A percentile compares a stretch with the other conserved stretches of the same genome.
phyloP scores from a whole-genome alignment of 2,113 vertebrate species.

The Cryptotis parvus region DNA sequence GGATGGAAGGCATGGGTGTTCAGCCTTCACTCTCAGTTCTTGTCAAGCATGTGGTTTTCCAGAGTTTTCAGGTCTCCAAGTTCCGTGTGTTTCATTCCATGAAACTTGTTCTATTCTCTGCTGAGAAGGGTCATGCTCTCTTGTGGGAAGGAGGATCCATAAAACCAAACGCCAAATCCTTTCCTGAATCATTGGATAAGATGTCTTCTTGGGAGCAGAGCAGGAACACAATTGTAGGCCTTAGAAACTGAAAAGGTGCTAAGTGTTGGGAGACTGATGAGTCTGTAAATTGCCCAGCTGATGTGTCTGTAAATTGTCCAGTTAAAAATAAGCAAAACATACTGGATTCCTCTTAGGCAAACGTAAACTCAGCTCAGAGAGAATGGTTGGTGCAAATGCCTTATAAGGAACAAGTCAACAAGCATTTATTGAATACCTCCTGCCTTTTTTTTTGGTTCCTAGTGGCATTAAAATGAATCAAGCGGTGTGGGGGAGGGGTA shows the following conservation, averaged over 20 bases:
- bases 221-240: conserved; percentile 40
- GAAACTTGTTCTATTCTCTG: background rate
- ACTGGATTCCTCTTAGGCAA: background rate
- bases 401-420: background rate
- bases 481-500: background rate
- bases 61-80: conserved; percentile 24
- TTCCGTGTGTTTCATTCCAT: background rate
- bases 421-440: background rate
- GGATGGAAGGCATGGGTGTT: background rate
- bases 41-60: background rate
- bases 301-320: background rate
- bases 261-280: background rate
- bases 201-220: conserved; percentile 14
- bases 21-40: background rate
- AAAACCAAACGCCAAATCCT: conserved; percentile 11
- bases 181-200: conserved; percentile 61
- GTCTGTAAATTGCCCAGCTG: background rate
- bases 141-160: background rate
- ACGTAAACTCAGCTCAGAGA: background rate
- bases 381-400: background rate
- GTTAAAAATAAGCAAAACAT: background rate
- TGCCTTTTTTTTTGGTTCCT: background rate
- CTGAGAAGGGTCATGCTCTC: background rate
- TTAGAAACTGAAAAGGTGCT: background rate
- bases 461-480: background rate